These are phyloP conservation scores for Elgaria multicarinata DNA, from an alignment of 2,113 vertebrate genomes.

Conservation along the genomic window DNA sequence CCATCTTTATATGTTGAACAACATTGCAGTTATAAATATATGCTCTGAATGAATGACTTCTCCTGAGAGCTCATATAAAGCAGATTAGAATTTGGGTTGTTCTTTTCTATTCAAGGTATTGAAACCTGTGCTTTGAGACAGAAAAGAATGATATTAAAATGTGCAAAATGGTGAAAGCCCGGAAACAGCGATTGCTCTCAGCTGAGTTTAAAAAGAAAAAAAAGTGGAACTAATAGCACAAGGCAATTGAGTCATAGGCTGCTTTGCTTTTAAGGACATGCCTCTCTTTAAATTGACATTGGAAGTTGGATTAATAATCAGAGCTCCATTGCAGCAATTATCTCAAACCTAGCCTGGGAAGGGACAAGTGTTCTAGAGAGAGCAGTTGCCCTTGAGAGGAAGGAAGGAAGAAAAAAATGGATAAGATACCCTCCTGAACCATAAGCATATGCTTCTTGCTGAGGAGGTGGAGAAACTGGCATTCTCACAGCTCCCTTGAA, in stretches of 20 bases:
- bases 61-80: background rate
- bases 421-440: constrained; percentile 45
- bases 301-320: constrained; percentile 68
- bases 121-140: background rate
- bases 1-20: background rate
- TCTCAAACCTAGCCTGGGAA: constrained; percentile 66
- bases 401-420: constrained; percentile 29
- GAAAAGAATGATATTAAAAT: background rate
- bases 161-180: background rate
- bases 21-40: background rate
- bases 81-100: background rate
- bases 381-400: constrained; percentile 77
- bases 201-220: background rate
- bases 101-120: background rate
- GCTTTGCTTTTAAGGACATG: constrained; percentile 66
- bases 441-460: constrained; percentile 59
- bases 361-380: constrained; percentile 73
- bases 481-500: constrained; percentile 68
- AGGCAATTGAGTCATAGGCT: background rate
- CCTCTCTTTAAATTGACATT: constrained; percentile 76
- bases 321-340: constrained; percentile 65
- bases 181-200: background rate
- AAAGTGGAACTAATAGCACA: background rate
- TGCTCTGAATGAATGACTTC: background rate
- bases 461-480: constrained; percentile 49